Conservation (phyloP, 2,113 vertebrate genomes). For the Sula dactylatra region DNA sequence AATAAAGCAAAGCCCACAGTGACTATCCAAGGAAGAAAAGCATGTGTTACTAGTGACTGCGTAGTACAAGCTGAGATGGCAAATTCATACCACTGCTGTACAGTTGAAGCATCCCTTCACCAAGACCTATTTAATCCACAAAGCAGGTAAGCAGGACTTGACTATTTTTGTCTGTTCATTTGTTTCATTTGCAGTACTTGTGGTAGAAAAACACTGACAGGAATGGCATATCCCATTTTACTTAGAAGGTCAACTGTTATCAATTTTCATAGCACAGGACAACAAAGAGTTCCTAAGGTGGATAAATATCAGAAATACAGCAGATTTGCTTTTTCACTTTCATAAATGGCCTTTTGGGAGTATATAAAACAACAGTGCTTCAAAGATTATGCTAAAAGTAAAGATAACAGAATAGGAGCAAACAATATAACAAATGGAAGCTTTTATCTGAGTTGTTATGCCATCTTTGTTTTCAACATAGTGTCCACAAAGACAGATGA, state of each 20-base stretch:
- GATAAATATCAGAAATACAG: background rate
- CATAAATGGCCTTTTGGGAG: background rate
- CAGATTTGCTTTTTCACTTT: background rate
- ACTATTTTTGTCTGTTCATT: background rate
- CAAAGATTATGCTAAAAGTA: background rate
- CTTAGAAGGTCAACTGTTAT: constrained; percentile 18
- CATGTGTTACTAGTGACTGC: background rate
- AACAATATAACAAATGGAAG: background rate
- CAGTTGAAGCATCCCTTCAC: background rate
- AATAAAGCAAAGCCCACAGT: background rate
- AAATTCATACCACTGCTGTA: background rate
- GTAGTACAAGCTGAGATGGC: background rate
- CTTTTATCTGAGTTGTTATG: background rate
- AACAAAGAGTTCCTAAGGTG: background rate
- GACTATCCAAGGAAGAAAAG: background rate
- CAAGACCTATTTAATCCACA: background rate
- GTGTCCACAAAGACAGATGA: background rate
- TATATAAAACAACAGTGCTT: background rate
- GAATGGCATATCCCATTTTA: background rate
- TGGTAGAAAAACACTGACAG: background rate
- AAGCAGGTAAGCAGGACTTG: background rate
- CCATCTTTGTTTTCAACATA: background rate
- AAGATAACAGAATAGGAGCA: background rate
- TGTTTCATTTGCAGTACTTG: background rate
- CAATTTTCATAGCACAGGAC: background rate